These are phyloP conservation scores for Toxotes jaculatrix DNA, from an alignment of 2,113 vertebrate species.

Conservation along the genomic window DNA sequence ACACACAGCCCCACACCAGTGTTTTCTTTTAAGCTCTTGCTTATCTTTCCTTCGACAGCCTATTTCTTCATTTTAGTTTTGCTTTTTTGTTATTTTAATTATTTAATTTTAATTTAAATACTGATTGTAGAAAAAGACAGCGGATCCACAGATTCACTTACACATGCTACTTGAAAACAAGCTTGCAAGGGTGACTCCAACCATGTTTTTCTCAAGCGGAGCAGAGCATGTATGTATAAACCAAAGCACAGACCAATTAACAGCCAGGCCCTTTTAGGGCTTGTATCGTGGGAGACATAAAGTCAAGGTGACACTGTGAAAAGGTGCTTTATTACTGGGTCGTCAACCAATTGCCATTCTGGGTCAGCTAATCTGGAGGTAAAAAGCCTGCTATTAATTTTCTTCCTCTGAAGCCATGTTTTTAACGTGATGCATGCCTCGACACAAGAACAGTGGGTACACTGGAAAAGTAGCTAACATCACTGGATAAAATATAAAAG, in stretches of 20 bases:
- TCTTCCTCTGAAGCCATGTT: constrained; percentile 2
- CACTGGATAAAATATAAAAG: neutral
- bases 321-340: neutral
- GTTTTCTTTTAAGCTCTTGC: neutral
- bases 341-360: neutral
- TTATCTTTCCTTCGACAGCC: neutral
- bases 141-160: neutral
- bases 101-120: neutral
- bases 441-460: neutral
- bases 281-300: neutral
- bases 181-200: neutral
- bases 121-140: neutral
- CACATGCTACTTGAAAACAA: neutral
- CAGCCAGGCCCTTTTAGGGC: neutral
- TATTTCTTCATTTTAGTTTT: neutral
- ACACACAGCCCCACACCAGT: neutral
- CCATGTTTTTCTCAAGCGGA: neutral
- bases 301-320: constrained; percentile 26
- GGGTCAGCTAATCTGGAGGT: constrained; percentile 15
- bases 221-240: neutral
- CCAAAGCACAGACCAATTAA: constrained; percentile 15
- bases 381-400: neutral
- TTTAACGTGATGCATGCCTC: too few relatives aligned
- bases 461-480: neutral
- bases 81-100: neutral